Evolutionary conservation across 2,888 invertebrate genomes (phyloP), one percentile per base, ranked within the genome.

Genomic region (Lottia gigantea): DNA sequence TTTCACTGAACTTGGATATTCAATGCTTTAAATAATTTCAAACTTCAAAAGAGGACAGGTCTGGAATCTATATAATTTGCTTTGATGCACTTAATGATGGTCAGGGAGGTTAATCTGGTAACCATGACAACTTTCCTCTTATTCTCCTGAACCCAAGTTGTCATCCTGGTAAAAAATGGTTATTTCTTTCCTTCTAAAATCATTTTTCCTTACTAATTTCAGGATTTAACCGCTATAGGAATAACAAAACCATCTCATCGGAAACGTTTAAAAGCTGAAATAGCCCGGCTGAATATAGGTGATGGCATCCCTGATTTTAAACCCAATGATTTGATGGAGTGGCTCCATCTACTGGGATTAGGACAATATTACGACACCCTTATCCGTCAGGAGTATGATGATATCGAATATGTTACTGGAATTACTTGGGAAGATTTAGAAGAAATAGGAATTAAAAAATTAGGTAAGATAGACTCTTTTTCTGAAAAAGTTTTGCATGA

Each of bases 371-470:
- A 94, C 61, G 93, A 94, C 25, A 94, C 95, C 62, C 91, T 99
- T 75, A 92, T 94, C 76, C 94, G 94, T 78, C 98, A 98, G 90
- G 96, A 96, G 68, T 98, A 97, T 90, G 93, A 94, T 84, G 95
- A 95, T 11, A 95, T 99, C 62, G 95, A 96, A 83, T 95, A 96
- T 89, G 95, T 98, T 70, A 95, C 95, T 46, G 95, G 97, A 86
- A 92, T 99, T 69, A 95, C 96, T 73, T 98, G 98, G 97, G 99
- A 99, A 88, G 99, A 99, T 90, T 92, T 99, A 87, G 98, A 99
- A 91, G 98, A 99, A 87, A 96, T 98, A 89, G 91, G 91, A 62
- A 90, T 91, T 62, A 89, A 88, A 72, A 89, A 89, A 79, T 83
- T 91, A 69, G 90, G 90, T 90, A 82, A 75, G 78, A 67, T 8